These are phyloP conservation scores for Blastobasis adustella DNA, from an alignment of 2,888 invertebrate species.

Conservation along the genomic window DNA sequence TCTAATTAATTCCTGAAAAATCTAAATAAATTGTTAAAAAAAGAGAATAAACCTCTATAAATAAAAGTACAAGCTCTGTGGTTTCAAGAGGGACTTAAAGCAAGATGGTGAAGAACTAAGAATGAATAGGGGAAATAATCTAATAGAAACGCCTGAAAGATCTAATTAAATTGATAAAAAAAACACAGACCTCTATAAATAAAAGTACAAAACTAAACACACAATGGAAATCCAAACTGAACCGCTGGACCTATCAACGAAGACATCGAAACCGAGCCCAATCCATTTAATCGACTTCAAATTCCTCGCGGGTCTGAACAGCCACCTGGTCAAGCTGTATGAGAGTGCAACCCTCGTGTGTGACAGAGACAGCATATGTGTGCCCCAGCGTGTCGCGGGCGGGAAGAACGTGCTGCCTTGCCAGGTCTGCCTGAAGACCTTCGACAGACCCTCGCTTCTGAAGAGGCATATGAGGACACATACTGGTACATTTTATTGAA, in stretches of 20 bases:
- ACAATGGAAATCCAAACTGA: conserved; percentile 55
- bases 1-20: too few species aligned
- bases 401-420: conserved; percentile 67
- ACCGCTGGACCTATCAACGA: conserved; percentile 56
- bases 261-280: conserved; percentile 28
- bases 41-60: too few species aligned
- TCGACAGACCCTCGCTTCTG: conserved; percentile 79
- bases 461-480: conserved; percentile 81
- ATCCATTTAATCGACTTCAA: conserved; percentile 53
- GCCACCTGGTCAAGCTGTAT: conserved; percentile 54
- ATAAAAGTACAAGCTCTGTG: too few species aligned
- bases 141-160: too few species aligned
- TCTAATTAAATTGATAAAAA: too few species aligned
- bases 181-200: neutral
- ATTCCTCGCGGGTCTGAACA: conserved; percentile 56
- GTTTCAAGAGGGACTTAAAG: too few species aligned
- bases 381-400: conserved; percentile 21
- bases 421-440: conserved; percentile 79
- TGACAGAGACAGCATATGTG: conserved; percentile 21
- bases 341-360: conserved; percentile 45
- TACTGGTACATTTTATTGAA: conserved; percentile 62
- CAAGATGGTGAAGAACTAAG: too few species aligned
- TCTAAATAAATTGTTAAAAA: too few species aligned
- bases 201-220: neutral
- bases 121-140: too few species aligned